These are phyloP conservation scores for Neoascia interrupta DNA, from an alignment of 2,888 invertebrate genomes.

Conservation along the genomic window DNA sequence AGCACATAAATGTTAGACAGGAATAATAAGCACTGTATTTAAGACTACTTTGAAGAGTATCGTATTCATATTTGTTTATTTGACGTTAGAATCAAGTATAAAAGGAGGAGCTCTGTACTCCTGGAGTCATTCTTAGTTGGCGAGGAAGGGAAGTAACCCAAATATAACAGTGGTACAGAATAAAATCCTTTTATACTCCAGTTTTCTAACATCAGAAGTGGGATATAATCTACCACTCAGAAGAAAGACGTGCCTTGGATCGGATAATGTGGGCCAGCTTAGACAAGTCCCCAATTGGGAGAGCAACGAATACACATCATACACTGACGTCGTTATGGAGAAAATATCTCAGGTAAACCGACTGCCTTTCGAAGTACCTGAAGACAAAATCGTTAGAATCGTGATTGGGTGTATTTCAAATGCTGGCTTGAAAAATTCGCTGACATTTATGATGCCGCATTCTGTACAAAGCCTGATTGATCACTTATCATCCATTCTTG, in stretches of 20 bases:
- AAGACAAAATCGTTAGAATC: slow-evolving; percentile 22
- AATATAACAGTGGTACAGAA: too few species aligned
- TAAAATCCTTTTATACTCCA: too few species aligned
- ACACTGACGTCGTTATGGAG: slow-evolving; percentile 1
- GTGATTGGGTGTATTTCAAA: slow-evolving; percentile 2
- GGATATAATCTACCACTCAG: not conserved
- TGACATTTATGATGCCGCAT: slow-evolving; percentile 16
- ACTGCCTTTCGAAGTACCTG: slow-evolving; percentile 27
- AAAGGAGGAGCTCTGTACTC: too few species aligned
- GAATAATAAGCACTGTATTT: too few species aligned
- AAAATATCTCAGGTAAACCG: slow-evolving; percentile 13
- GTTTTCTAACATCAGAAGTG: not conserved
- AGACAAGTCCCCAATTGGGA: slow-evolving; percentile 36
- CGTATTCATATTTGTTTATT: too few species aligned
- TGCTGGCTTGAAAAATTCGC: not conserved
- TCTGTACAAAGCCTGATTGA: slow-evolving; percentile 10
- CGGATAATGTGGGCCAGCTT: slow-evolving; percentile 50
- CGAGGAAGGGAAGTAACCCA: too few species aligned
- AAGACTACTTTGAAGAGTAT: too few species aligned
- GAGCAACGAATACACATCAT: not conserved
- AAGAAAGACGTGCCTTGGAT: slow-evolving; percentile 10
- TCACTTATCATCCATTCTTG: slow-evolving; percentile 20
- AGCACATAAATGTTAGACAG: too few species aligned
- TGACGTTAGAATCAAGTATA: too few species aligned
- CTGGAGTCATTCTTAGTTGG: too few species aligned